Conservation (phyloP, 1,140 invertebrate genomes). For the Archegozetes longisetosus region DNA sequence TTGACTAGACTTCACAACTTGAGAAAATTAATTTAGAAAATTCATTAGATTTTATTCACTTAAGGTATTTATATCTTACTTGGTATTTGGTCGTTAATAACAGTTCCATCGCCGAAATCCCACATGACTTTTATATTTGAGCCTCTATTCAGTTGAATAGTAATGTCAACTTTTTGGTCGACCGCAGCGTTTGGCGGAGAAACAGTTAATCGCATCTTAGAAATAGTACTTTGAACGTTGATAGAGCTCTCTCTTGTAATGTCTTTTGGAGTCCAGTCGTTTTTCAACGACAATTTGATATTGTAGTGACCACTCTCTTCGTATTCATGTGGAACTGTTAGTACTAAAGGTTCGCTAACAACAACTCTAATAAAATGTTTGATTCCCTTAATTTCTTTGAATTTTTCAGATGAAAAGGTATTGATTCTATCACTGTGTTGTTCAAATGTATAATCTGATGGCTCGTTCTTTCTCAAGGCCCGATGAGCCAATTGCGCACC, state of each 20-base stretch:
- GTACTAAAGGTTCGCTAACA: constrained; percentile 9
- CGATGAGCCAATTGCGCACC: constrained; percentile 10
- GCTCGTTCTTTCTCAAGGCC: neutral
- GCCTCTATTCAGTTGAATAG: constrained; percentile 20
- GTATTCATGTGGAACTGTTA: constrained; percentile 14
- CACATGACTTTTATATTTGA: constrained; percentile 22
- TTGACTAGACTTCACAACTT: constrained; percentile 15
- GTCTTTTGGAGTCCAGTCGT: neutral
- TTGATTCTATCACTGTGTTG: neutral
- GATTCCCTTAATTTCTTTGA: neutral
- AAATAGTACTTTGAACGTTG: constrained; percentile 20
- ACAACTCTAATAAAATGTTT: constrained; percentile 10
- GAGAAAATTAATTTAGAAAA: constrained; percentile 7
- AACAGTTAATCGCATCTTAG: constrained; percentile 20
- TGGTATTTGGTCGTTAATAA: constrained; percentile 19
- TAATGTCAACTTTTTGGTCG: constrained; percentile 20
- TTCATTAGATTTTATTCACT: neutral
- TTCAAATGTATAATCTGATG: constrained; percentile 3
- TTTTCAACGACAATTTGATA: constrained; percentile 10
- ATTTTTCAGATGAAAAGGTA: neutral
- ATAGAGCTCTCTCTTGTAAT: constrained; percentile 9
- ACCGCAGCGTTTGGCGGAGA: constrained; percentile 20
- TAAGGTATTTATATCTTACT: constrained; percentile 7
- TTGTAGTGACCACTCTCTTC: constrained; percentile 13
- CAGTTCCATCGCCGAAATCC: constrained; percentile 24